phyloP scores from a whole-genome alignment of 2,113 vertebrate species.

The Myocastor coypus region DNA sequence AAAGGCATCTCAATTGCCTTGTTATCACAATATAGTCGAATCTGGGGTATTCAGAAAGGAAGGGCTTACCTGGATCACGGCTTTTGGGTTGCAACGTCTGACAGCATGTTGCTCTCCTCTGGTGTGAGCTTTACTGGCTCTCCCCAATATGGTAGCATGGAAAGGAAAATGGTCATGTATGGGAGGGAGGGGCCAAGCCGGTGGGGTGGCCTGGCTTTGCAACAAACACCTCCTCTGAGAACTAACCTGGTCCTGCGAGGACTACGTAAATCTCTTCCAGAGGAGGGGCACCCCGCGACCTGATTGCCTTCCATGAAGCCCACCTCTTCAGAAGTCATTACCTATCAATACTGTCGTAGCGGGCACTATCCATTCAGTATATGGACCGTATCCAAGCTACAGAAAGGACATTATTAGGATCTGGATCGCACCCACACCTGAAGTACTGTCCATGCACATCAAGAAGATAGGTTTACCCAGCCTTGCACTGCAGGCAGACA shows the following conservation, averaged over 20 bases:
- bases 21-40: neutral
- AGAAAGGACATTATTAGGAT: neutral
- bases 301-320: neutral
- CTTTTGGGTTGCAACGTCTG: neutral
- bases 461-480: conserved; percentile 4
- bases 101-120: neutral
- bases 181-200: neutral
- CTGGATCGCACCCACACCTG: neutral
- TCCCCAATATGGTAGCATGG: neutral
- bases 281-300: neutral
- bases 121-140: neutral
- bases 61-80: neutral
- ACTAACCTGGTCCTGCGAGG: neutral
- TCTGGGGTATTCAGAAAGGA: neutral
- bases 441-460: neutral
- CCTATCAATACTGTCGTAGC: neutral
- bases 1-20: neutral
- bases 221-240: neutral
- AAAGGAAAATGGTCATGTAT: neutral
- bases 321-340: neutral
- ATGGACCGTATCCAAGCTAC: neutral
- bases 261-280: neutral
- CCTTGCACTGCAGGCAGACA: neutral
- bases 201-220: neutral
- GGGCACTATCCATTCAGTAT: neutral